Evolutionary conservation across 2,797 vertebrate species (phyloP).

Genomic region (Australoheros facetus): DNA sequence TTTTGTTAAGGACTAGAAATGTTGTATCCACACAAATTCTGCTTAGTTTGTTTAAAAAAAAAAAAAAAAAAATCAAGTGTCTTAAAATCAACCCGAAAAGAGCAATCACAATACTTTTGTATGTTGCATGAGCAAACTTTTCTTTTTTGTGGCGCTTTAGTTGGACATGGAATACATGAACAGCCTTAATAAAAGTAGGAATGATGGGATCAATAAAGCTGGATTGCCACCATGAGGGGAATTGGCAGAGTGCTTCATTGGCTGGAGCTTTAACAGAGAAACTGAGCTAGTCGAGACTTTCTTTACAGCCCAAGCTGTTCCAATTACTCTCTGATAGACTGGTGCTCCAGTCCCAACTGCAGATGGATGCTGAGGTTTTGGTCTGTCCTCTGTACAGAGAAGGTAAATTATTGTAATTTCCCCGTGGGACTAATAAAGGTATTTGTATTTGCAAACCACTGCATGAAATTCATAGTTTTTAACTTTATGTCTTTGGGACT

Average conservation of each 20-base stretch:
- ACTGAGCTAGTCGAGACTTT: conserved; percentile 41
- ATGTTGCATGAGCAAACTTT: neutral
- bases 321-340: conserved; percentile 63
- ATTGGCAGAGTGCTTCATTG: conserved; percentile 54
- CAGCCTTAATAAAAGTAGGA: conserved; percentile 63
- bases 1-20: neutral
- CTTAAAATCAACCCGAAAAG: conserved; percentile 30
- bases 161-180: conserved; percentile 53
- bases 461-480: conserved; percentile 17
- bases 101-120: conserved; percentile 11
- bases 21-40: neutral
- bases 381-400: conserved; percentile 5
- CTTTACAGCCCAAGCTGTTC: conserved; percentile 58
- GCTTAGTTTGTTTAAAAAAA: neutral
- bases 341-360: conserved; percentile 32
- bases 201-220: conserved; percentile 71
- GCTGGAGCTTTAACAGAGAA: conserved; percentile 54
- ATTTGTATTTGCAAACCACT: conserved; percentile 16
- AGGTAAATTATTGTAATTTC: neutral
- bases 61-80: neutral
- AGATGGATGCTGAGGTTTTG: conserved; percentile 8
- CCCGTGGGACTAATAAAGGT: too few species aligned
- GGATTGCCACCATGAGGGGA: conserved; percentile 68
- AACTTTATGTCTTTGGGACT: conserved; percentile 27
- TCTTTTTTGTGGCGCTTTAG: conserved; percentile 25